These are phyloP conservation scores for Acleris cristana DNA, from an alignment of 2,888 invertebrate species.

Conservation along the genomic window DNA sequence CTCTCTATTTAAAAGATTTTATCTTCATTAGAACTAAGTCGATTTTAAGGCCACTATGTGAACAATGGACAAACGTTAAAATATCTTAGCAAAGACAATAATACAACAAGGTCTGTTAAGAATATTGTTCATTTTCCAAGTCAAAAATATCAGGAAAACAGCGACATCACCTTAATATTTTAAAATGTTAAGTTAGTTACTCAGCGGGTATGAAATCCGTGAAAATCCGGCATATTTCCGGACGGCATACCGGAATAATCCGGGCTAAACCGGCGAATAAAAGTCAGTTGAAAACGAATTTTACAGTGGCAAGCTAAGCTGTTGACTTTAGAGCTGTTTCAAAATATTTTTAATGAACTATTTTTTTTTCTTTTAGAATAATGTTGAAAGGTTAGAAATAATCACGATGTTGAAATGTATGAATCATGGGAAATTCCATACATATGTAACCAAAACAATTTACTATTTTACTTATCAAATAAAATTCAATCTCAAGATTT, in stretches of 20 bases:
- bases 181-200: conserved; percentile 44
- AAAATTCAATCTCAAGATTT: too few relatives aligned
- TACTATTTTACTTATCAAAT: too few relatives aligned
- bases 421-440: too few relatives aligned
- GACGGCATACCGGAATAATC: conserved; percentile 54
- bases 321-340: conserved; percentile 19
- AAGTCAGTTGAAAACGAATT: conserved; percentile 53
- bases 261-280: conserved; percentile 55
- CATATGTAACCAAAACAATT: too few relatives aligned
- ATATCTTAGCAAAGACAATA: too few relatives aligned
- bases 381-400: too few relatives aligned
- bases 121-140: background rate
- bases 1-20: too few relatives aligned
- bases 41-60: too few relatives aligned
- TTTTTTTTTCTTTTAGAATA: too few relatives aligned
- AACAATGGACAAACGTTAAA: too few relatives aligned
- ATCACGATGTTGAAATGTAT: background rate
- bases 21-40: too few relatives aligned
- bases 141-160: background rate
- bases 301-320: conserved; percentile 44
- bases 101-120: too few relatives aligned
- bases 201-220: conserved; percentile 50
- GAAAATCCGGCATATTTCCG: conserved; percentile 55
- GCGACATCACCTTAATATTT: conserved; percentile 11
- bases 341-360: background rate